phyloP scores from a whole-genome alignment of 37 sponge, comb jelly and placozoan species.

The Theonella swinhoei region DNA sequence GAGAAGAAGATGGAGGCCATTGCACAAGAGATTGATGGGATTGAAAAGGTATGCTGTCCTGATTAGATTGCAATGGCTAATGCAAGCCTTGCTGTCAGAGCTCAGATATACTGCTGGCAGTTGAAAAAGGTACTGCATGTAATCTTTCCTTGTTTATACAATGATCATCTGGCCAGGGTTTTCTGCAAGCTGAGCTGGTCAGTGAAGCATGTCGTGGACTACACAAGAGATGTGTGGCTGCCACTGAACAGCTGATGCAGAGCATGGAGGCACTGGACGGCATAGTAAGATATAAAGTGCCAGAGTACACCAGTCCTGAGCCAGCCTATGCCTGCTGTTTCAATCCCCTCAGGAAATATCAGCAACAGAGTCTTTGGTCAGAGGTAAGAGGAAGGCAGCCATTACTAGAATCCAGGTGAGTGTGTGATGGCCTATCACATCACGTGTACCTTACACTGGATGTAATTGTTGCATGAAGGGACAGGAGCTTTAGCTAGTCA shows the following conservation, averaged over 20 bases:
- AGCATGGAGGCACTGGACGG: slow-evolving; percentile 45
- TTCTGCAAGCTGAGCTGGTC: slow-evolving; percentile 36
- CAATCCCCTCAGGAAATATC: neutral
- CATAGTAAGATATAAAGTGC: slow-evolving; percentile 19
- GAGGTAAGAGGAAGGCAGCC: slow-evolving; percentile 12
- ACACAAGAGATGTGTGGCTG: slow-evolving; percentile 34
- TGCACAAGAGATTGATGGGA: slow-evolving; percentile 33
- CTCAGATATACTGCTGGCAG: neutral
- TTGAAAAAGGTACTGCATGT: neutral
- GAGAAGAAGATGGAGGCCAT: slow-evolving; percentile 28
- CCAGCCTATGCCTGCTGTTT: too few species aligned
- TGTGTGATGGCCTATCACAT: neutral
- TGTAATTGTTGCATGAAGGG: too few species aligned
- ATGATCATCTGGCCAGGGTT: too few species aligned
- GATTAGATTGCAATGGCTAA: neutral
- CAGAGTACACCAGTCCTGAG: too few species aligned
- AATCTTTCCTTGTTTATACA: neutral
- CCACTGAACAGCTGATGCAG: slow-evolving; percentile 47
- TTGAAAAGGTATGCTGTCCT: slow-evolving; percentile 39
- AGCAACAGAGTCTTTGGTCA: neutral
- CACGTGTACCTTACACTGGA: too few species aligned
- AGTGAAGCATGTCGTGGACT: slow-evolving; percentile 35
- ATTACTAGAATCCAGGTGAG: slow-evolving; percentile 8
- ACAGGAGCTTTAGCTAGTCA: neutral
- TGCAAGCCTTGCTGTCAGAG: too few species aligned